Evolutionary conservation across 2,888 invertebrate species (phyloP).

Genomic region (Himalopsyche anomala): DNA sequence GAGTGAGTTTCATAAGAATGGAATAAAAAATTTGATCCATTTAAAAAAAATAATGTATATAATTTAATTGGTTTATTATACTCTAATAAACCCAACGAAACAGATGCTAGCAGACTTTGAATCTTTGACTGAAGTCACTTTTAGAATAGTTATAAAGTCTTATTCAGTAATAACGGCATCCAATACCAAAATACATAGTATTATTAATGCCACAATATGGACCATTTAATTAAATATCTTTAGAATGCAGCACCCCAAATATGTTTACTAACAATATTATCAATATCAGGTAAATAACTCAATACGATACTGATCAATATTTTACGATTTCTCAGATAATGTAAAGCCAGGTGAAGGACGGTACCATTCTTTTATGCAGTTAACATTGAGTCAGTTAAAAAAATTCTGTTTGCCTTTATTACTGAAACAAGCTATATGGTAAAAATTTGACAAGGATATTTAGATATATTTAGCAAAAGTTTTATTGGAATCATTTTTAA

Average conservation of each 20-base stretch:
- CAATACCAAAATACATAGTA: neutral
- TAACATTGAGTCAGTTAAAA: neutral
- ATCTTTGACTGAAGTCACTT: too few species aligned
- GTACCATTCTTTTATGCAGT: conserved; percentile 44
- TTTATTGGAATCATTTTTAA: too few species aligned
- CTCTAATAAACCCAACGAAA: too few species aligned
- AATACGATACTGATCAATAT: too few species aligned
- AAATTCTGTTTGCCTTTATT: conserved; percentile 25
- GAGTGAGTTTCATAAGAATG: too few species aligned
- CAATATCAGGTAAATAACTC: neutral
- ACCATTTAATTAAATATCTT: neutral
- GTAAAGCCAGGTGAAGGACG: conserved; percentile 59
- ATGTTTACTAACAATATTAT: neutral
- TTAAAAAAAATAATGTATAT: too few species aligned
- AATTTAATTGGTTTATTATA: too few species aligned
- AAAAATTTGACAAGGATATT: neutral
- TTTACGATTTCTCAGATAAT: neutral
- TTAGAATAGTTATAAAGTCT: neutral
- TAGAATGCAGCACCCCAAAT: neutral
- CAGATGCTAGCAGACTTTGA: too few species aligned
- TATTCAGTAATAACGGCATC: conserved; percentile 8
- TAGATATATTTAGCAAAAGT: too few species aligned
- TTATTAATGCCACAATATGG: neutral
- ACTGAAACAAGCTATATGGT: neutral
- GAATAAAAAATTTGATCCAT: too few species aligned